A percentile compares a stretch with the other conserved stretches of the same genome.
Evolutionary conservation across 1,140 invertebrate species (phyloP).

Genomic region (Drosophila baimaii): DNA sequence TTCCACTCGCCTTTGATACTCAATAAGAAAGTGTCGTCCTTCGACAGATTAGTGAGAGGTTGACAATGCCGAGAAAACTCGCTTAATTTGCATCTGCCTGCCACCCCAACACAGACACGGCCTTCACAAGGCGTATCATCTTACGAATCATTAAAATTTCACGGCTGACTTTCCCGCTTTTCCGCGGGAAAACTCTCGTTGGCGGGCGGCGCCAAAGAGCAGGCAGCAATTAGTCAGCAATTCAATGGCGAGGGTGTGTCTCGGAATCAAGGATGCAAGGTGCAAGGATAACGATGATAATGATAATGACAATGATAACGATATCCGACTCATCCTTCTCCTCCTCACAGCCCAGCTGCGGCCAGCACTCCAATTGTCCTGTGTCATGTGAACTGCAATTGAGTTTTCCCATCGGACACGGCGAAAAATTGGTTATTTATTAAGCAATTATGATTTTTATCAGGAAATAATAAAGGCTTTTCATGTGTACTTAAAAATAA

Average conservation of each 20-base stretch:
- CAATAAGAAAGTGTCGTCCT: slow-evolving; percentile 74
- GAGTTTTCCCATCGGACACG: slow-evolving; percentile 30
- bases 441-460: neutral
- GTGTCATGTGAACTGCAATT: slow-evolving; percentile 50
- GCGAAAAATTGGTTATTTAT: slow-evolving; percentile 20
- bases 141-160: slow-evolving; percentile 83
- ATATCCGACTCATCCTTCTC: slow-evolving; percentile 26
- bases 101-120: neutral
- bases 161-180: slow-evolving; percentile 67
- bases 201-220: slow-evolving; percentile 56
- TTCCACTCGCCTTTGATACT: slow-evolving; percentile 70
- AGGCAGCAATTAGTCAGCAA: slow-evolving; percentile 61
- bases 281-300: slow-evolving; percentile 16
- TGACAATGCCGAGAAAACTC: slow-evolving; percentile 44
- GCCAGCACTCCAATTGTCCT: slow-evolving; percentile 36
- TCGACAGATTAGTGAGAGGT: slow-evolving; percentile 48
- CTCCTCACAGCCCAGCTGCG: slow-evolving; percentile 1
- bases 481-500: neutral
- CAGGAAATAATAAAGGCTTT: neutral
- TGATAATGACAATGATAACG: slow-evolving; percentile 45
- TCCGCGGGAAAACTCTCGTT: slow-evolving; percentile 21
- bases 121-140: slow-evolving; percentile 76
- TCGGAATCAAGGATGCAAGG: slow-evolving; percentile 1
- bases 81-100: slow-evolving; percentile 68
- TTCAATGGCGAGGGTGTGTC: slow-evolving; percentile 39